Base-by-base conservation (phyloP, 2,113 vertebrate species). In the Ageneiosus marmoratus region DNA sequence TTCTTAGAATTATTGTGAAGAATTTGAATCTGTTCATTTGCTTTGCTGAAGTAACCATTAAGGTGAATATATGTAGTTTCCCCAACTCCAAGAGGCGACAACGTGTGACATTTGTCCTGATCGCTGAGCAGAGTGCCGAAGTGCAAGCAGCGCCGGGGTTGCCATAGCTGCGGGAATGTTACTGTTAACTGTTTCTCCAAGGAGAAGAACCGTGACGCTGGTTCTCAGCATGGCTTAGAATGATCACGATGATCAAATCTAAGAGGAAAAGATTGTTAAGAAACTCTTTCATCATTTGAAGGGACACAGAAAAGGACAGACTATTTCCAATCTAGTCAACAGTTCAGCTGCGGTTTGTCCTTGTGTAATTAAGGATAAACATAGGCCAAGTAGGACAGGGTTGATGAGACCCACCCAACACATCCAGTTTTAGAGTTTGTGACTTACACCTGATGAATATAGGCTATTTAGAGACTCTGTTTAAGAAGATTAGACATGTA, bases 131-230 rank as follows among this genome's bases (percentile, higher is more conserved):
- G 51, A 46, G 55, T 85, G 83, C 82, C 69, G 89, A 89, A 89
- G 89, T 92, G 69, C 88, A 67, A 88, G 88, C 83, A 86, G 87
- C 74, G 27, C 73, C 56, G 79, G 84, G 80, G 93, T 94, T 94
- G 90, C 91, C 85, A 88, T 93, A 92, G 88, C 65, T 74, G 67
- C 81, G 77, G 12, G 18, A 86, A 86, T 87, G 85, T 2, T 60
- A 87, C 67, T 87, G 53, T 86, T 90, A 87, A 85, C 85, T 78
- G 75, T 82, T 82, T 82, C 60, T 44, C 32, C 41, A 69, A 58
- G 86, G 81, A 73, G 77, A 88, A 62, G 48, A 81, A 85, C 46
- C 24, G 79, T 87, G 88, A 73, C 86, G 76, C 69, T 58, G 82
- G 56, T 73, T 34, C 50, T 37, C 84, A 86, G 79, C 85, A 55